Evolutionary conservation across 2,797 vertebrate species (phyloP), one percentile per base, ranked within the genome.

Genomic region (Pseudocheirus occidentalis): DNA sequence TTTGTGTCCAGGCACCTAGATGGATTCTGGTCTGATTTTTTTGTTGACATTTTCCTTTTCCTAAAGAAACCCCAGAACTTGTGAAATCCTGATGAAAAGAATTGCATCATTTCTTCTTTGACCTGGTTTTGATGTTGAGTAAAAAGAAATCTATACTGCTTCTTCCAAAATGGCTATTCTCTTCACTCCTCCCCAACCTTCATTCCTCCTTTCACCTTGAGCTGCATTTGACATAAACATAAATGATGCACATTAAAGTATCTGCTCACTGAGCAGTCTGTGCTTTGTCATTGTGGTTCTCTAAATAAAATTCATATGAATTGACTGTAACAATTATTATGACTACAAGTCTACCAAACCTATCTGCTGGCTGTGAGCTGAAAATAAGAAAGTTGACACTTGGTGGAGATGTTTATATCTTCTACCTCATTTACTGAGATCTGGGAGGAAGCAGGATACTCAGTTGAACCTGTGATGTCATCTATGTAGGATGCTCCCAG

Each of bases 61-160:
- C 56, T 53, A 91, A 95, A 95, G 95, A 93, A 97, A 94, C 93
- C 95, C 97, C 91, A 40, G 95, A 98, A 94, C 94, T 94, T 90
- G 18, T 40, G 18, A 73, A 93, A 95, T 96, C 56, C 55, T 95
- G 94, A 94, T 97, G 96, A 97, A 97, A 97, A 97, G 94, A 87
- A 91, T 96, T 93, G 95, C 96, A 92, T 97, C 66, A 93, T 24
- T 53, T 73, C 96, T 95, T 54, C 0, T 94, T 97, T 95, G 57
- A 56, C 34, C 95, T 96, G 96, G 55, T 96, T 94, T 97, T 92
- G 34, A 9, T 55, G 94, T 96, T 95, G 93, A 31, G 97, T 91
- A 92, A 53, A 89, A 97, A 91, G 53, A 89, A 97, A 73, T 87
- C 96, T 91, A 2, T 91, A 53, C 90, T 95, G 40, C 94, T 97